Conservation (phyloP, 2,888 invertebrate genomes). For the Protophormia terraenovae region DNA sequence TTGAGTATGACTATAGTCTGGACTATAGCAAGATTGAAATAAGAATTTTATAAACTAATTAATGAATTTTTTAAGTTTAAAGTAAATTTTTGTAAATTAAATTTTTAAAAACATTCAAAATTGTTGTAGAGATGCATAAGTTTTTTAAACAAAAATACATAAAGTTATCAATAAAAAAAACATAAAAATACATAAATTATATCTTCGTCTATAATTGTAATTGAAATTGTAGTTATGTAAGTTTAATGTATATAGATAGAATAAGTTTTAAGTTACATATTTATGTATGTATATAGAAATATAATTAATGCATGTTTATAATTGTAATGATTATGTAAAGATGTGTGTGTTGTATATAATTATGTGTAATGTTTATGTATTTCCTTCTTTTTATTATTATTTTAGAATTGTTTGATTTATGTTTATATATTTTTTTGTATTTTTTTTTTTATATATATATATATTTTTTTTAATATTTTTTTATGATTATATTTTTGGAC, state of each 20-base stretch:
- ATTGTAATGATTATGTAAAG: not conserved
- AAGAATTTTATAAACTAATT: too few relatives aligned
- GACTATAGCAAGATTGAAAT: too few relatives aligned
- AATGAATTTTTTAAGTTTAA: too few relatives aligned
- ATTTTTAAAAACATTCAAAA: not conserved
- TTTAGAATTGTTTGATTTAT: constrained; percentile 39
- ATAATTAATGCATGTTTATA: not conserved
- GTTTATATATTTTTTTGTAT: constrained; percentile 3
- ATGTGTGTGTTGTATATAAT: not conserved
- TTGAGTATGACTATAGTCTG: too few relatives aligned
- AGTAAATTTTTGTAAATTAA: not conserved
- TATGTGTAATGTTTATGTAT: not conserved
- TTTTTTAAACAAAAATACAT: not conserved
- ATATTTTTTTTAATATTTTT: constrained; percentile 26
- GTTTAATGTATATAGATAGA: not conserved
- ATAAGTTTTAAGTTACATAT: not conserved
- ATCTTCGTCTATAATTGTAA: not conserved
- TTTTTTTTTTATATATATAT: constrained; percentile 25
- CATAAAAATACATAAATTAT: not conserved
- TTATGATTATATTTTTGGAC: constrained; percentile 69
- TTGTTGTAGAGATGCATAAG: not conserved
- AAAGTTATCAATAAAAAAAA: not conserved
- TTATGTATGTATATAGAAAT: not conserved
- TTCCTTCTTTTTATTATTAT: constrained; percentile 35
- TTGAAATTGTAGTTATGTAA: not conserved